Evolutionary conservation across 2,797 vertebrate species (phyloP).

Genomic region (Lithobates pipiens): DNA sequence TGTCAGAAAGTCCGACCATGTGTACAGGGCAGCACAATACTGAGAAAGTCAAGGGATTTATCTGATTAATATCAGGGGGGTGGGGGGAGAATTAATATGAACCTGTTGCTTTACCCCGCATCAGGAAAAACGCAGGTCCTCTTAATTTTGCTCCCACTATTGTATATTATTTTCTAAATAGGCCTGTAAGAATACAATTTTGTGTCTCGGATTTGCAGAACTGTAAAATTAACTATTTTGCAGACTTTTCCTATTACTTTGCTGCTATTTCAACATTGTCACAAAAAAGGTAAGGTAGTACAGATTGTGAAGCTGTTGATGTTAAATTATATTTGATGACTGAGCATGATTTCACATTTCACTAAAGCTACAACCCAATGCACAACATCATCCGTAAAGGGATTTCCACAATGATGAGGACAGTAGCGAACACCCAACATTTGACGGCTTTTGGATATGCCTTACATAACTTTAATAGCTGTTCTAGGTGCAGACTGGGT

Average conservation of each 20-base stretch:
- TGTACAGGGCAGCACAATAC: too few species aligned
- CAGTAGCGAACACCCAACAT: slow-evolving; percentile 28
- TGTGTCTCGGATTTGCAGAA: background rate
- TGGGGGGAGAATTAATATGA: too few species aligned
- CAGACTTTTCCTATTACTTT: background rate
- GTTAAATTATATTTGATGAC: slow-evolving; percentile 9
- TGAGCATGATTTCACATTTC: background rate
- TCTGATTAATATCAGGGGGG: too few species aligned
- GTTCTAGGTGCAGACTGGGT: slow-evolving; percentile 38
- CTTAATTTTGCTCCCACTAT: background rate
- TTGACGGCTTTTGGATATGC: slow-evolving; percentile 40
- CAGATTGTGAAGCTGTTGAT: background rate
- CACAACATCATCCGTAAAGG: slow-evolving; percentile 36
- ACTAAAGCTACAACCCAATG: slow-evolving; percentile 8
- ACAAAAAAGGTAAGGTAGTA: background rate
- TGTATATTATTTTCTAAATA: background rate
- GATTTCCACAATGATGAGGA: slow-evolving; percentile 37
- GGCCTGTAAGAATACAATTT: background rate
- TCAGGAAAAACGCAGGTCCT: too few species aligned
- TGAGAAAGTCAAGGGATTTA: too few species aligned
- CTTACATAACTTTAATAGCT: slow-evolving; percentile 56
- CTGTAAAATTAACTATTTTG: background rate
- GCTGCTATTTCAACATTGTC: background rate
- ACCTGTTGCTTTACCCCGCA: too few species aligned
- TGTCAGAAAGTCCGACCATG: too few species aligned